phyloP scores from a whole-genome alignment of 2,113 vertebrate species.

The Pimephales promelas region DNA sequence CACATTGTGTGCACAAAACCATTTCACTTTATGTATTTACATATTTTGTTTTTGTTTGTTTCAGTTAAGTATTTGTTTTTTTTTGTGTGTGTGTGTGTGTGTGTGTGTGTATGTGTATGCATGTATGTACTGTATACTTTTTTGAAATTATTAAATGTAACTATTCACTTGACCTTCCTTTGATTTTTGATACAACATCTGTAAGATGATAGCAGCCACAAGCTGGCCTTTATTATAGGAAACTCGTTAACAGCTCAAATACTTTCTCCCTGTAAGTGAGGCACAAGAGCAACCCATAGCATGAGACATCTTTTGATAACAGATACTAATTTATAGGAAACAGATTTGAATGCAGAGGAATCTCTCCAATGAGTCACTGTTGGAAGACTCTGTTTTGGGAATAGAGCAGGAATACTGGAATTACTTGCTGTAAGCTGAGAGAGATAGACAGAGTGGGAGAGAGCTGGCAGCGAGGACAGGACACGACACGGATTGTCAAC shows the following conservation, averaged over 20 bases:
- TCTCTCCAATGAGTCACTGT: conserved; percentile 29
- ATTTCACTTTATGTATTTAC: neutral
- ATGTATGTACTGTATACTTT: no score
- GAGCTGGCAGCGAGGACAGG: conserved; percentile 12
- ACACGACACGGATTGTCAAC: conserved; percentile 43
- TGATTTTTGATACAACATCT: neutral
- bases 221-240: neutral
- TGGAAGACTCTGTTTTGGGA: conserved; percentile 25
- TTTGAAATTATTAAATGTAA: neutral
- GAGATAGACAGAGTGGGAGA: conserved; percentile 31
- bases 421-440: conserved; percentile 4
- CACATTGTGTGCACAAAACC: neutral
- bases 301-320: conserved; percentile 28
- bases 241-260: neutral
- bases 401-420: conserved; percentile 5
- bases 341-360: conserved; percentile 17
- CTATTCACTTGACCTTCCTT: neutral
- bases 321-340: conserved; percentile 30
- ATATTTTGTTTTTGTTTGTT: neutral
- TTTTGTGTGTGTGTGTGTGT: no score
- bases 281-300: conserved; percentile 16
- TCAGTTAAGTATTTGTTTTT: neutral
- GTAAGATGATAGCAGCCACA: neutral
- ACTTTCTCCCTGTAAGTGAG: neutral
- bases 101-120: no score